phyloP scores from a whole-genome alignment of 1,140 invertebrate genomes.

The Riptortus pedestris region DNA sequence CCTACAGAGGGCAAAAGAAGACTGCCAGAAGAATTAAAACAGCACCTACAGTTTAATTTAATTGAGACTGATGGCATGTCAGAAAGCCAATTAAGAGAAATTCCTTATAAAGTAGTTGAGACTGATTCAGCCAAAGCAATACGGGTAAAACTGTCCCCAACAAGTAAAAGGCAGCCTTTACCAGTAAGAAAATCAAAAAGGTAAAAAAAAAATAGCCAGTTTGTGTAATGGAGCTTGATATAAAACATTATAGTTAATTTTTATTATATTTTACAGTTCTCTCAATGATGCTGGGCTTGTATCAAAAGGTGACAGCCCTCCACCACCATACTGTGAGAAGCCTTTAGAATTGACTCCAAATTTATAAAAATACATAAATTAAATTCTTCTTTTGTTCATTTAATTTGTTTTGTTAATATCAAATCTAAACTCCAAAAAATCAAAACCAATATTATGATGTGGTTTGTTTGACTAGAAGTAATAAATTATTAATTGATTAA shows the following conservation, averaged over 20 bases:
- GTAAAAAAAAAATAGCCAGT: neutral
- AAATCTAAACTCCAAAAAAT: no score
- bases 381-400: no score
- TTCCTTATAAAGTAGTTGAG: conserved; percentile 81
- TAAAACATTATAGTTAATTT: no score
- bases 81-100: conserved; percentile 77
- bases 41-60: conserved; percentile 78
- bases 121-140: conserved; percentile 34
- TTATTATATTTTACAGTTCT: neutral
- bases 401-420: no score
- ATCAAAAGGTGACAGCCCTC: conserved; percentile 7
- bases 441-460: no score
- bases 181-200: neutral
- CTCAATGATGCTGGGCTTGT: neutral
- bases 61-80: conserved; percentile 81
- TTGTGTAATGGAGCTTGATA: neutral
- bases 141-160: conserved; percentile 41
- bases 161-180: conserved; percentile 23
- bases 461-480: no score
- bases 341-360: neutral
- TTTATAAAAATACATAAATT: neutral
- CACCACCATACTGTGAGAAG: conserved; percentile 9
- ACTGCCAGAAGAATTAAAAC: conserved; percentile 45
- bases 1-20: conserved; percentile 53
- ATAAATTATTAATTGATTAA: no score